Evolutionary conservation across 2,113 vertebrate genomes (phyloP), one percentile per base, ranked within the genome.

Genomic region (Pogona vitticeps): DNA sequence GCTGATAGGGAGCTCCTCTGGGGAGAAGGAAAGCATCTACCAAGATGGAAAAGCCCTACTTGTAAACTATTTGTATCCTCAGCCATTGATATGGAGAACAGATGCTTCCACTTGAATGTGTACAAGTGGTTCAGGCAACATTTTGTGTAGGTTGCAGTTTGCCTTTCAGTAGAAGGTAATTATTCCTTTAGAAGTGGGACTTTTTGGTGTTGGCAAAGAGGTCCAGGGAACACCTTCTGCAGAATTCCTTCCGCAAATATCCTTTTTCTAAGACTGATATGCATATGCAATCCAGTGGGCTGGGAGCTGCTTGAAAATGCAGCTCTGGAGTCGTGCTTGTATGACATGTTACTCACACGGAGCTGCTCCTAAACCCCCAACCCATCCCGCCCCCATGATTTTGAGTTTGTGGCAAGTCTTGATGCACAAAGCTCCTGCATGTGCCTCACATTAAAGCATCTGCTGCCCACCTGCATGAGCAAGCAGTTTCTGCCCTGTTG

Each of bases 101-200:
- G 84, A 68, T 90, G 23, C 76, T 93, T 71, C 76, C 33, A 36
- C 78, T 86, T 38, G 61, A 76, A n/a, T 36, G 17, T 68, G 38
- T 70, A 9, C 1, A 0, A 59, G 40, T 40, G 76, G 46, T 31
- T 76, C 31, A 33, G 59, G n/a, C 2, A 87, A 72, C 23, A 82
- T 86, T 81, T 65, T 86, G 76, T 59, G 36, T 73, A 70, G 61
- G 38, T 83, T 82, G 67, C 18, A 82, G 26, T 81, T 82, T 78
- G 86, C 82, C 80, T 89, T 85, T 91, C 87, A 90, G 87, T 28
- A 36, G n/a, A 0, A 23, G 71, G 68, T 80, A 56, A 68, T 80
- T 76, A 80, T 26, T 75, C 82, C 71, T 84, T 38, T 90, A 76
- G 88, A 80, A 89, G 76, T 80, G 67, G 78, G 72, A 63, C 46